Evolutionary conservation across 2,888 invertebrate species (phyloP), one percentile per base, ranked within the genome.

Genomic region (Aporophyla lueneburgensis): DNA sequence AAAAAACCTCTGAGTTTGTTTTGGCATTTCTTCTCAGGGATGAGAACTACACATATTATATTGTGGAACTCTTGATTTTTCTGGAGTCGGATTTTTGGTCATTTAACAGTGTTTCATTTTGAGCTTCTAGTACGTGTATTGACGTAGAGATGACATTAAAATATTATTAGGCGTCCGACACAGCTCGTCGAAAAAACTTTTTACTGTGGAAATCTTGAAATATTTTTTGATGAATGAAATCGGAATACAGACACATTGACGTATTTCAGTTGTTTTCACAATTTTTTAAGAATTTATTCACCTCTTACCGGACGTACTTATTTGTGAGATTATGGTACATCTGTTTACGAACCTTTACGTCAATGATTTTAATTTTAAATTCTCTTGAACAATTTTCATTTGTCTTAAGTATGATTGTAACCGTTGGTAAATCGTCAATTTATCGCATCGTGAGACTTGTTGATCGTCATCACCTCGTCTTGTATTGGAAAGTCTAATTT

Each of bases 311-410:
- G 43, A 33, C 33, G 58, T 59, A 27, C 12, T 5, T 59, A 27
- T 63, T 54, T 67, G 33, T 43, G n/a, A 19, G 3, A 24, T 65
- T 21, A 21, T 19, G 46, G 5, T 53, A 46, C 81, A 74, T 80
- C 2, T 74, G 65, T 81, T 70, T 85, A 85, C 67, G 49, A 51
- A 12, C 51, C 9, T 33, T 40, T 62, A 40, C 85, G 65, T 73
- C 65, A 69, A 51, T 65, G 58, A 43, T 81, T 79, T 72, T 59
- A 72, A 72, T 80, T 84, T 80, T 33, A 81, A 81, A 66, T 83
- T 51, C 12, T 43, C 2, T 27, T 27, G 14, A 53, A 21, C 10
- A 24, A 9, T 65, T 65, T 76, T 66, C 21, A 33, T 66, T 74
- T 51, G n/a, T 77, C 51, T 27, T 61, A 72, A 9, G 24, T 53